Evolutionary conservation across 2,113 vertebrate genomes (phyloP).

Genomic region (Triplophysa siluroides): DNA sequence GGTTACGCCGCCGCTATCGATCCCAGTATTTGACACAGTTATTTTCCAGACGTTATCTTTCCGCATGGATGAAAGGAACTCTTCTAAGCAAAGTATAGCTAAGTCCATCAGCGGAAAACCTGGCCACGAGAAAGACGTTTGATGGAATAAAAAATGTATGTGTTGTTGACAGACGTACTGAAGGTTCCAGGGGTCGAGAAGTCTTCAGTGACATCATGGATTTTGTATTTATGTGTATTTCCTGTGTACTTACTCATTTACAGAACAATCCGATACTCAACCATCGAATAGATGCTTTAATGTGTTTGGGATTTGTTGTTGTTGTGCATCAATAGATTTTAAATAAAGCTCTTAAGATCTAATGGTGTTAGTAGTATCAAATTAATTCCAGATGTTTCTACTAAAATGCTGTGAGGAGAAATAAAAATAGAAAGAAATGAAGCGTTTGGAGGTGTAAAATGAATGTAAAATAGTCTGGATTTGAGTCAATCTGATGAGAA

Average conservation of each 20-base stretch:
- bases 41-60: constrained; percentile 34
- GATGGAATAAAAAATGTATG: neutral
- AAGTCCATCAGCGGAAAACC: neutral
- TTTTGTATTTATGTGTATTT: neutral
- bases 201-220: neutral
- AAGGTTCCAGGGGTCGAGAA: neutral
- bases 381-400: no score
- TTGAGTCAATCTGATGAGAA: no score
- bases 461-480: no score
- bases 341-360: no score
- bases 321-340: no score
- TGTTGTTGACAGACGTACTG: neutral
- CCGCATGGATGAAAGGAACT: neutral
- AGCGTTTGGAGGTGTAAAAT: no score
- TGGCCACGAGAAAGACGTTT: neutral
- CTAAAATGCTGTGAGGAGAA: no score
- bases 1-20: constrained; percentile 43
- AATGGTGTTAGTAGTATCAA: no score
- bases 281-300: neutral
- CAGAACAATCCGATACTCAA: neutral
- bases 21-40: constrained; percentile 50
- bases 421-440: no score
- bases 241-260: neutral
- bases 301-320: neutral
- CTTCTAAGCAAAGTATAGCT: neutral